A percentile compares a stretch with the other conserved stretches of the same genome.
phyloP scores from a whole-genome alignment of 2,888 invertebrate species.

The Gerris lacustris region DNA sequence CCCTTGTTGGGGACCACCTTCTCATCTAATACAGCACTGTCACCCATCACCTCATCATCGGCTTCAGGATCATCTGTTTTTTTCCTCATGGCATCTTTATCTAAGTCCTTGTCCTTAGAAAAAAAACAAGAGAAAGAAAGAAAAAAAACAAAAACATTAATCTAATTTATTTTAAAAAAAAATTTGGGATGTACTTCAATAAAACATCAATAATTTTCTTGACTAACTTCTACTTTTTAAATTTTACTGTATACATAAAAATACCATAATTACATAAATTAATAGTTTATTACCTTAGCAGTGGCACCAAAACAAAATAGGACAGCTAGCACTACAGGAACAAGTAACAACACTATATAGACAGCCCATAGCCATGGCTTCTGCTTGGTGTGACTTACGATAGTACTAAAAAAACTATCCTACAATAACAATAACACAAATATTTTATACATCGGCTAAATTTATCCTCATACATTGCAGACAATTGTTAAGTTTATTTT shows the following conservation, averaged over 20 bases:
- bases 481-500: too few species aligned
- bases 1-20: too few species aligned
- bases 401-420: constrained; percentile 66
- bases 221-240: too few species aligned
- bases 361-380: constrained; percentile 87
- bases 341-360: constrained; percentile 61
- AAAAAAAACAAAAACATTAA: background rate
- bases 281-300: constrained; percentile 40
- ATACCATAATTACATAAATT: too few species aligned
- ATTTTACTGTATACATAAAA: too few species aligned
- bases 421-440: constrained; percentile 38
- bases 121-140: background rate
- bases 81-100: constrained; percentile 9
- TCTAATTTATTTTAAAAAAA: background rate
- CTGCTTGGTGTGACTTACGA: constrained; percentile 63
- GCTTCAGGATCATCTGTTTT: constrained; percentile 7
- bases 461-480: too few species aligned
- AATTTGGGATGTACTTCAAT: too few species aligned
- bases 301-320: constrained; percentile 63
- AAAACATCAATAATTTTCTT: too few species aligned
- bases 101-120: constrained; percentile 1
- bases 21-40: too few species aligned
- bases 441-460: background rate
- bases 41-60: background rate
- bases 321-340: constrained; percentile 65